Evolutionary conservation across 2,113 vertebrate species (phyloP).

Genomic region (Saiga tatarica): DNA sequence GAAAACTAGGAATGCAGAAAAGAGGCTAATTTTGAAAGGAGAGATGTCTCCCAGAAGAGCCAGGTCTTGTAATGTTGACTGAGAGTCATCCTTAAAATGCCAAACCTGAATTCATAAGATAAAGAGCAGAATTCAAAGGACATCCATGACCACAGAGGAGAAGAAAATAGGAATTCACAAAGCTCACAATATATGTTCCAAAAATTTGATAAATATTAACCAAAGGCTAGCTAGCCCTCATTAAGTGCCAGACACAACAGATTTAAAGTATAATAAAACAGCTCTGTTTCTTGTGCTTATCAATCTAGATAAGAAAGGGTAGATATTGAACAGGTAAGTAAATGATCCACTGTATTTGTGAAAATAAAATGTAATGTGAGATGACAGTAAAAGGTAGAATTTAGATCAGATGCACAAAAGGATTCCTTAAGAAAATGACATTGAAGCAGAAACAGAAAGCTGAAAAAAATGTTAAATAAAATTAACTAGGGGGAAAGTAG

Average conservation of each 20-base stretch:
- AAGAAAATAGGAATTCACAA: neutral
- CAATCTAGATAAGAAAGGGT: neutral
- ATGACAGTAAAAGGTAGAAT: neutral
- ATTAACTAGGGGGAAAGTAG: neutral
- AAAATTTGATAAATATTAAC: neutral
- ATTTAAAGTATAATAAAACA: neutral
- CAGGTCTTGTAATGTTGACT: neutral
- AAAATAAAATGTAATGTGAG: neutral
- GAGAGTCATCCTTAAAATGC: neutral
- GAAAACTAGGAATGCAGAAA: neutral
- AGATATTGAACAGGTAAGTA: neutral
- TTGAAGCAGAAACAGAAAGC: neutral
- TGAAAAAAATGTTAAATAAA: neutral
- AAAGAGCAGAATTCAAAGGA: neutral
- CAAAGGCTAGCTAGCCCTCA: neutral
- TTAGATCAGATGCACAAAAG: neutral
- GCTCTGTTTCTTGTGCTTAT: neutral
- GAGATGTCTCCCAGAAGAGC: neutral
- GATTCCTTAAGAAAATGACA: neutral
- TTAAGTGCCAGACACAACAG: neutral
- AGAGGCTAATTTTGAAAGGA: neutral
- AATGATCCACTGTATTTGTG: neutral
- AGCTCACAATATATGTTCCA: neutral
- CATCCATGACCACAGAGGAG: neutral
- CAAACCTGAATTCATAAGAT: neutral